These are phyloP conservation scores for Eueides isabella DNA, from an alignment of 1,140 invertebrate species.

Conservation along the genomic window DNA sequence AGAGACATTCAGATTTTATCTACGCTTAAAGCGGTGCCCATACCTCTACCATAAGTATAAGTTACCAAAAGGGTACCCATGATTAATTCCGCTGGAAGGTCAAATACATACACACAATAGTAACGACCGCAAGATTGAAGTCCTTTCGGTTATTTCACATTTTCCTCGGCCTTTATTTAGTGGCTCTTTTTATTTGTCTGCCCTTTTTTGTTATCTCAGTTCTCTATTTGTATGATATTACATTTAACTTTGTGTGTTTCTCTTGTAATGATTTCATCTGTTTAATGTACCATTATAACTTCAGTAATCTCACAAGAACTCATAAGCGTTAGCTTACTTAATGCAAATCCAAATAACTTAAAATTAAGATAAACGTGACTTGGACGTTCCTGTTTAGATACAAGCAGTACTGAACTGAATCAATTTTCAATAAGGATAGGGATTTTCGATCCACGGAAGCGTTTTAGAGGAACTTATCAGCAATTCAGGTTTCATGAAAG, in stretches of 20 bases:
- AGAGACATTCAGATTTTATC: background rate
- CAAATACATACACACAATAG: constrained; percentile 28
- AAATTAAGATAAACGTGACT: background rate
- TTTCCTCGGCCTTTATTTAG: constrained; percentile 27
- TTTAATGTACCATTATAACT: background rate
- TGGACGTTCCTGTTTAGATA: constrained; percentile 5
- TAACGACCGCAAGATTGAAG: constrained; percentile 22
- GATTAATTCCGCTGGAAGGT: constrained; percentile 29
- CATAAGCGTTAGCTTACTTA: background rate
- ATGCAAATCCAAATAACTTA: background rate
- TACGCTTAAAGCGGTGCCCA: background rate
- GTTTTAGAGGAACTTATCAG: constrained; percentile 28
- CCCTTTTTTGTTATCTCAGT: constrained; percentile 12
- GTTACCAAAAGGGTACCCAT: constrained; percentile 22
- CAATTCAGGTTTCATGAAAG: constrained; percentile 28
- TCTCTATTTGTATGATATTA: constrained; percentile 24
- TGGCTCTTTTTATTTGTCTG: constrained; percentile 21
- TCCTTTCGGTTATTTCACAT: constrained; percentile 23
- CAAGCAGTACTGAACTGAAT: constrained; percentile 2
- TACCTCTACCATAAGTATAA: constrained; percentile 3
- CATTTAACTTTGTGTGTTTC: background rate
- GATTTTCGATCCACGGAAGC: constrained; percentile 21
- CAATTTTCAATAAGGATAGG: constrained; percentile 17
- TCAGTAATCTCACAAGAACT: background rate
- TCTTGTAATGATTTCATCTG: background rate